These are phyloP conservation scores for Baryphthengus martii DNA, from an alignment of 2,113 vertebrate genomes.

Conservation along the genomic window DNA sequence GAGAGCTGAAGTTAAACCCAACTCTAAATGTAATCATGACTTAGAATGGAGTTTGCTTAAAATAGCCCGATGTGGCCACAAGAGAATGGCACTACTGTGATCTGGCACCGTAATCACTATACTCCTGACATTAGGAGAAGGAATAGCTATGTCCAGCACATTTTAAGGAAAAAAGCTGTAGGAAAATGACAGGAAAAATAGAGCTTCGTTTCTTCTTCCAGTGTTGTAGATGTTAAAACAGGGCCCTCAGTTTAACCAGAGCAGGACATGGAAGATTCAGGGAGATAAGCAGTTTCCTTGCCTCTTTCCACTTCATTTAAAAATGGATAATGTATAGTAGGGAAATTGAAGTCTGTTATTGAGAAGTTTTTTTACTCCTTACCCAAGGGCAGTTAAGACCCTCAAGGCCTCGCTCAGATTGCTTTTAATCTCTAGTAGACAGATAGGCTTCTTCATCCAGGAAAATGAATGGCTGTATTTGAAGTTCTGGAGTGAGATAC, in stretches of 20 bases:
- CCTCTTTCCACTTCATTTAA: background rate
- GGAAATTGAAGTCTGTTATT: background rate
- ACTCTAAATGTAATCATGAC: background rate
- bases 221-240: background rate
- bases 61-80: background rate
- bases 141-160: background rate
- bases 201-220: background rate
- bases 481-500: background rate
- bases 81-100: background rate
- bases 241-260: background rate
- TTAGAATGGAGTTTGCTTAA: background rate
- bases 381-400: constrained; percentile 1
- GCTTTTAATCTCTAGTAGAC: constrained; percentile 18
- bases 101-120: background rate
- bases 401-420: constrained; percentile 15
- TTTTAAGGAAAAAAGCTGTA: background rate
- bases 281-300: background rate
- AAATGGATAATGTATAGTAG: background rate
- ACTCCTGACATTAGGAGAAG: background rate
- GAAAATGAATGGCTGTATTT: background rate
- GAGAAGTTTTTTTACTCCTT: background rate
- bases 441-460: background rate
- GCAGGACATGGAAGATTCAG: background rate
- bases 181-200: background rate
- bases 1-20: background rate